Evolutionary conservation across 1,140 invertebrate species (phyloP).

Genomic region (Lithobius niger): DNA sequence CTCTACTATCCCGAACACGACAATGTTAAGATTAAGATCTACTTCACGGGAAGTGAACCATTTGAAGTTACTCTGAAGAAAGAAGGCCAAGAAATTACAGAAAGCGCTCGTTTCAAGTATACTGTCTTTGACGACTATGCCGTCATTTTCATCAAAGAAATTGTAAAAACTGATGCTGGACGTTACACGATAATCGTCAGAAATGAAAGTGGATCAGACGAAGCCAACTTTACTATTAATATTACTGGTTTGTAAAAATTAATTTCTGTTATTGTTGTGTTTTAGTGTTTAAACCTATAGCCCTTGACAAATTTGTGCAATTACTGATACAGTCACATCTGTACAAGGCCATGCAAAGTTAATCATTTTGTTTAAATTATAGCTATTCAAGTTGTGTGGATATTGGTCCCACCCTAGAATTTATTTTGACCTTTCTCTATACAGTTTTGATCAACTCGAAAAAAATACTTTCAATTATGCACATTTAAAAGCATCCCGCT

Average conservation of each 20-base stretch:
- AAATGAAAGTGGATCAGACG: slow-evolving; percentile 80
- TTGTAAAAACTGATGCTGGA: slow-evolving; percentile 68
- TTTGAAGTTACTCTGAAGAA: slow-evolving; percentile 69
- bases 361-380: no score
- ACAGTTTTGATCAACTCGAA: no score
- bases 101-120: slow-evolving; percentile 72
- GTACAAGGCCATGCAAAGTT: no score
- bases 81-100: slow-evolving; percentile 59
- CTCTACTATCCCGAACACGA: slow-evolving; percentile 81
- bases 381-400: no score
- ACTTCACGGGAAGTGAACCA: slow-evolving; percentile 82
- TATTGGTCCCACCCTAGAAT: no score
- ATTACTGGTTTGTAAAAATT: slow-evolving; percentile 67
- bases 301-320: no score
- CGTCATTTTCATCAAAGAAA: slow-evolving; percentile 80
- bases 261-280: no score
- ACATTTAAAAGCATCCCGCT: no score
- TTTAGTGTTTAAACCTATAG: no score
- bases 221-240: slow-evolving; percentile 65
- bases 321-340: no score
- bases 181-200: slow-evolving; percentile 70
- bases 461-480: no score
- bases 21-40: slow-evolving; percentile 89
- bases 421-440: no score
- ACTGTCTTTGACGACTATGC: slow-evolving; percentile 93